phyloP scores from a whole-genome alignment of 2,888 invertebrate species.

The Bugula neritina region DNA sequence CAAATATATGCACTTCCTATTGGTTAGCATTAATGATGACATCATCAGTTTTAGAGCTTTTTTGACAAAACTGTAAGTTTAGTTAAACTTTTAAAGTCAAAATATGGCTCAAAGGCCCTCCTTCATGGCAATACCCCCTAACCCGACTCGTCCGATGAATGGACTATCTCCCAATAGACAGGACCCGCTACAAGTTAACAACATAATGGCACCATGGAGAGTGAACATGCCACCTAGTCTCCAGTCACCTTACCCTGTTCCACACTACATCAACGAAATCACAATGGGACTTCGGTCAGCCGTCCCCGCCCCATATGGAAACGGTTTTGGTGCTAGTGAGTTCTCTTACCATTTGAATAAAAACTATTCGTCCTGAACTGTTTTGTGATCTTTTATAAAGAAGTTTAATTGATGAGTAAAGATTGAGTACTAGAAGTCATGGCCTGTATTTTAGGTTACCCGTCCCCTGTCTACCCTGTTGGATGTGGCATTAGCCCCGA shows the following conservation, averaged over 20 bases:
- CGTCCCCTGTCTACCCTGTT: background rate
- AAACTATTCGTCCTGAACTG: too few relatives aligned
- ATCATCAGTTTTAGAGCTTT: too few relatives aligned
- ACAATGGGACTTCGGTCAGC: background rate
- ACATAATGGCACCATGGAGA: constrained; percentile 9
- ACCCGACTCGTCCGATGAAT: background rate
- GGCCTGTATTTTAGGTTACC: background rate
- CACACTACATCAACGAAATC: constrained; percentile 12
- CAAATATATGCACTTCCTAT: too few relatives aligned
- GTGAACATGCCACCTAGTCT: background rate
- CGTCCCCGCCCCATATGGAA: constrained; percentile 8
- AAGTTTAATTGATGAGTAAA: background rate
- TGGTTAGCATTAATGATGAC: too few relatives aligned
- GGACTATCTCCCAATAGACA: background rate
- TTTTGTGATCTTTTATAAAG: too few relatives aligned
- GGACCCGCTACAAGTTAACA: background rate
- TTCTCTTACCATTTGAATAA: background rate
- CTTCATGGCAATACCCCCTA: background rate
- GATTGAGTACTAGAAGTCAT: too few relatives aligned
- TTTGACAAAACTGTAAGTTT: background rate
- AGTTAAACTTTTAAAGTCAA: background rate
- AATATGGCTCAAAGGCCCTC: background rate
- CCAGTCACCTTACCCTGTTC: constrained; percentile 8
- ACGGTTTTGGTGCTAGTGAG: background rate
- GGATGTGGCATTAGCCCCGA: constrained; percentile 15